phyloP scores from a whole-genome alignment of 2,797 vertebrate species.

The Knipowitschia caucasica region DNA sequence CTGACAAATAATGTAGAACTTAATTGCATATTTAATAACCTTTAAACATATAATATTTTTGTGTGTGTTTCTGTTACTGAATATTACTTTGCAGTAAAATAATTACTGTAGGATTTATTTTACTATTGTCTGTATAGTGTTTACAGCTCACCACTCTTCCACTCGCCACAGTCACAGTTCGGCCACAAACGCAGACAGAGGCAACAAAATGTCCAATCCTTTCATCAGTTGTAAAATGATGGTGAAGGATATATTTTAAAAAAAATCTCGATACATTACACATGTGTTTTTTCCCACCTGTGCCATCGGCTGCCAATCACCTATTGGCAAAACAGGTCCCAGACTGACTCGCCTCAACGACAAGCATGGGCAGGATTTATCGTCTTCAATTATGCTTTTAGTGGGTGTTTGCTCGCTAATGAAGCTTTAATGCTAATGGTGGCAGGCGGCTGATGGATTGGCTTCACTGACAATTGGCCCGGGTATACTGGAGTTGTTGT shows the following conservation, averaged over 20 bases:
- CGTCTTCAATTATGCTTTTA: slow-evolving; percentile 52
- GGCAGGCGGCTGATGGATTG: slow-evolving; percentile 55
- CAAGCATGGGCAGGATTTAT: slow-evolving; percentile 41
- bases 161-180: no score
- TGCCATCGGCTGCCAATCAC: no score
- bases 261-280: no score
- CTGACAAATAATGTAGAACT: no score
- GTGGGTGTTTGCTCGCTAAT: slow-evolving; percentile 57
- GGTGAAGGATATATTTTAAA: background rate
- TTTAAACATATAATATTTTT: no score
- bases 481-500: slow-evolving; percentile 25
- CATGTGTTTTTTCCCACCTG: slow-evolving; percentile 4
- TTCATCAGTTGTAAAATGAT: slow-evolving; percentile 3
- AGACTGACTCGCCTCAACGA: slow-evolving; percentile 1
- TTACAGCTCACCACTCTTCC: background rate
- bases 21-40: no score
- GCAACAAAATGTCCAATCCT: background rate
- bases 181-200: background rate
- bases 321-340: background rate
- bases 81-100: no score
- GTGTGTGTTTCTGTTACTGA: no score
- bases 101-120: no score
- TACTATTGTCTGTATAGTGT: no score
- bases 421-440: slow-evolving; percentile 62
- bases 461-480: slow-evolving; percentile 33